Evolutionary conservation across 2,797 vertebrate species (phyloP).

Genomic region (Heteromormyrus szaboi): DNA sequence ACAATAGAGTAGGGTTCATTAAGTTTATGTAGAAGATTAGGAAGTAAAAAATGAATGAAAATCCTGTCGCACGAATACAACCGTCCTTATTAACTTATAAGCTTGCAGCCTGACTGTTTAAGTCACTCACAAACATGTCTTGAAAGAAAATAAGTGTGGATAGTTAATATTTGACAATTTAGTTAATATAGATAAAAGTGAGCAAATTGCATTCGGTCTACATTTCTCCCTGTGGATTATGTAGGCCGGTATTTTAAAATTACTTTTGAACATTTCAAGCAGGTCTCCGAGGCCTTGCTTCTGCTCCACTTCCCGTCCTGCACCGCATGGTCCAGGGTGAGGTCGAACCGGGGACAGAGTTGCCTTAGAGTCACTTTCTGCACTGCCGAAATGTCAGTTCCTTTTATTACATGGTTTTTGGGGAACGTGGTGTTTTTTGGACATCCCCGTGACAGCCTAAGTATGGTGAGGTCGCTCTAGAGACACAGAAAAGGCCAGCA

Average conservation of each 20-base stretch:
- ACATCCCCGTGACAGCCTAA: background rate
- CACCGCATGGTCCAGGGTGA: background rate
- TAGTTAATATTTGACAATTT: background rate
- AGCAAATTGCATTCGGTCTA: background rate
- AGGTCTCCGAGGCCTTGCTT: background rate
- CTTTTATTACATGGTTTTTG: background rate
- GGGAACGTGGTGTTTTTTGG: background rate
- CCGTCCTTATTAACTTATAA: background rate
- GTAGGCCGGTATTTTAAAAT: background rate
- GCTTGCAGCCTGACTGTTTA: background rate
- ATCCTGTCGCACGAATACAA: background rate
- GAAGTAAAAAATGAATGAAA: background rate
- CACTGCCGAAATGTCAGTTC: background rate
- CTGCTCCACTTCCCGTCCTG: background rate
- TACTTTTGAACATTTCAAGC: background rate
- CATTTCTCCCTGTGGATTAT: background rate
- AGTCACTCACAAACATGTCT: background rate
- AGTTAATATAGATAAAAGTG: slow-evolving; percentile 1
- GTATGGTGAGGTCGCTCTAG: background rate
- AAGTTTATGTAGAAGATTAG: background rate
- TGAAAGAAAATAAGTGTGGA: background rate
- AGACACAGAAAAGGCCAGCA: background rate
- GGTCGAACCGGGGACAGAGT: background rate
- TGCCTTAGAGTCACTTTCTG: background rate
- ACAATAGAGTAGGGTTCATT: background rate